Base-by-base conservation (phyloP, 2,888 invertebrate genomes). In the Polydrusus pterygomalis region DNA sequence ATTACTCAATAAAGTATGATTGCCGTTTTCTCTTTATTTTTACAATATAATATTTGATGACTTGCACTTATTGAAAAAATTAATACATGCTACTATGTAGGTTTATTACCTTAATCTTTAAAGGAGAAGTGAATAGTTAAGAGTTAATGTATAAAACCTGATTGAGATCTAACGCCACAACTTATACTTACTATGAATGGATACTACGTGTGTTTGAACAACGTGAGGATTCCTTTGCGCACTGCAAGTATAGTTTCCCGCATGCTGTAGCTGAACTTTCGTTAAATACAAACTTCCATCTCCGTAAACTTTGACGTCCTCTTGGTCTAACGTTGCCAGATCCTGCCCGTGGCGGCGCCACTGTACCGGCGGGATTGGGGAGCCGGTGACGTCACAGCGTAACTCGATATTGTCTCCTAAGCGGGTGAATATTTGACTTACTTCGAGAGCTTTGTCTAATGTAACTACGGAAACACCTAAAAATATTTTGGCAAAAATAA, bases 351-450 rank as follows among this genome's bases (percentile, higher is more conserved):
- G 91, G 76, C 94, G 89, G 77, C 91, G 89, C 94, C 94, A 94
- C 58, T 94, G 90, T 68, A 94, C 91, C 15, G 92, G 92, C 2
- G 92, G 92, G 8, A 92, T 90, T 13, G 93, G 93, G 18, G 91
- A 91, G 15, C 93, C 93, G 25, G 91, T 91, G 63, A 94, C 92
- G 86, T 94, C 94, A 86, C 94, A 94, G 85, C 93, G 93, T 81
- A 94, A 92, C 86, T 94, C 94, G 67, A 94, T 92, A 85, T 94
- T 94, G 86, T 94, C 94, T 34, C 93, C 93, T 17, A 93, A 92
- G 63, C 93, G 89, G 2, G 93, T 93, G 40, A 92, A 90, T 75
- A 94, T 89, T 81, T 91, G 91, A 84, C 93, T 93, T 65, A 92
- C 90, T 85, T 93, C 92, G 70, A 94, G 88, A 20, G 92, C 91